Conservation (phyloP, 2,113 vertebrate genomes). For the Tinamus guttatus region DNA sequence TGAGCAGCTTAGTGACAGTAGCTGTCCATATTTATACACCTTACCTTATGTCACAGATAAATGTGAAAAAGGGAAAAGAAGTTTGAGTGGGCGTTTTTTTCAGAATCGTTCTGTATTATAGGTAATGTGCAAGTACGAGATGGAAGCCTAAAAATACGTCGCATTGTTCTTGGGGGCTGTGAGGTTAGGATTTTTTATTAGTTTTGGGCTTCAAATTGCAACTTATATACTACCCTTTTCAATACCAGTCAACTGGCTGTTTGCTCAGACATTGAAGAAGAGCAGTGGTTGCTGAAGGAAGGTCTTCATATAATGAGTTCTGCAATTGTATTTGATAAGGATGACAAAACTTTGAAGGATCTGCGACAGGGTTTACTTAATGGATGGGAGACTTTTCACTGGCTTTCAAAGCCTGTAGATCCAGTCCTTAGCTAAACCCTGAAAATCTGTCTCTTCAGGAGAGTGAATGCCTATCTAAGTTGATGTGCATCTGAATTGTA, state of each 20-base stretch:
- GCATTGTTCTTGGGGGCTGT: background rate
- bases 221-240: background rate
- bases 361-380: background rate
- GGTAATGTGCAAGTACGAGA: background rate
- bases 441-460: background rate
- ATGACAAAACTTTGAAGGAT: background rate
- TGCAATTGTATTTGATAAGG: background rate
- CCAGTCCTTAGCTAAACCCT: background rate
- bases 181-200: background rate
- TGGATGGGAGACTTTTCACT: background rate
- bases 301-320: background rate
- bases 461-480: background rate
- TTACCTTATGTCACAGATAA: background rate
- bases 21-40: background rate
- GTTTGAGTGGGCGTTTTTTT: background rate
- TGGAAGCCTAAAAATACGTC: rapidly evolving
- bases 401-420: background rate
- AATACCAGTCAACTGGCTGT: background rate
- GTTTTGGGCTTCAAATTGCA: background rate
- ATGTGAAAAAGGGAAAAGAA: background rate
- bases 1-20: background rate
- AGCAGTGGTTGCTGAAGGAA: background rate
- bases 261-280: background rate
- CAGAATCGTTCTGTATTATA: background rate
- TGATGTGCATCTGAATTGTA: background rate